Evolutionary conservation across 2,113 vertebrate genomes (phyloP).

Genomic region (Ammodytes marinus): DNA sequence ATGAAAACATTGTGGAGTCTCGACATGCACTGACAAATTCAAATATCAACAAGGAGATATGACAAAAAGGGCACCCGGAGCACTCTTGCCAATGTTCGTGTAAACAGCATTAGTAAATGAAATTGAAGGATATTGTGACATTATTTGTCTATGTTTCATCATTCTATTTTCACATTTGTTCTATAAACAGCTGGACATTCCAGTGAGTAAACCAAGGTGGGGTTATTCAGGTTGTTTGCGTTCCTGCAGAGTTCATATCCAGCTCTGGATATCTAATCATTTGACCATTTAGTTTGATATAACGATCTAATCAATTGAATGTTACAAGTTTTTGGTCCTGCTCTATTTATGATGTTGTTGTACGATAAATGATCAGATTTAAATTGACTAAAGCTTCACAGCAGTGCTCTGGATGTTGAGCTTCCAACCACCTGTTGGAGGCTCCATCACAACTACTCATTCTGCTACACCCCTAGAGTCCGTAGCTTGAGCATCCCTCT

Average conservation of each 20-base stretch:
- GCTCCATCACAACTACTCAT: slow-evolving; percentile 1
- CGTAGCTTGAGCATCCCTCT: slow-evolving; percentile 11
- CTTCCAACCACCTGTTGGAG: slow-evolving; percentile 51
- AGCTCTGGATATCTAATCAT: background rate
- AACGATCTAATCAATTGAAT: background rate
- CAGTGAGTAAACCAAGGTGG: slow-evolving; percentile 49
- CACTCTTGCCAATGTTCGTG: slow-evolving; percentile 61
- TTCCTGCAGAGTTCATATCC: background rate
- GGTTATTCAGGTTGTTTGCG: slow-evolving; percentile 42
- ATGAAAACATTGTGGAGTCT: slow-evolving; percentile 84
- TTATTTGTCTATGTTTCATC: slow-evolving; percentile 74
- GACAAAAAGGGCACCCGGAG: slow-evolving; percentile 75
- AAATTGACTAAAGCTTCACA: background rate
- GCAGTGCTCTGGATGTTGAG: background rate
- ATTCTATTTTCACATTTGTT: slow-evolving; percentile 70
- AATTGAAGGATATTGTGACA: slow-evolving; percentile 59
- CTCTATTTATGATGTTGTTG: background rate
- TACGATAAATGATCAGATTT: background rate
- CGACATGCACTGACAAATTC: slow-evolving; percentile 79
- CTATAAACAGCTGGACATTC: slow-evolving; percentile 63
- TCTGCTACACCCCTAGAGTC: background rate
- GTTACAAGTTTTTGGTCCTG: background rate
- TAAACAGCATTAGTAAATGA: slow-evolving; percentile 73
- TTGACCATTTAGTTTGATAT: background rate
- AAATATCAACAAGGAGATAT: slow-evolving; percentile 85